Evolutionary conservation across 2,797 vertebrate species (phyloP).

Genomic region (Carcharodon carcharias): DNA sequence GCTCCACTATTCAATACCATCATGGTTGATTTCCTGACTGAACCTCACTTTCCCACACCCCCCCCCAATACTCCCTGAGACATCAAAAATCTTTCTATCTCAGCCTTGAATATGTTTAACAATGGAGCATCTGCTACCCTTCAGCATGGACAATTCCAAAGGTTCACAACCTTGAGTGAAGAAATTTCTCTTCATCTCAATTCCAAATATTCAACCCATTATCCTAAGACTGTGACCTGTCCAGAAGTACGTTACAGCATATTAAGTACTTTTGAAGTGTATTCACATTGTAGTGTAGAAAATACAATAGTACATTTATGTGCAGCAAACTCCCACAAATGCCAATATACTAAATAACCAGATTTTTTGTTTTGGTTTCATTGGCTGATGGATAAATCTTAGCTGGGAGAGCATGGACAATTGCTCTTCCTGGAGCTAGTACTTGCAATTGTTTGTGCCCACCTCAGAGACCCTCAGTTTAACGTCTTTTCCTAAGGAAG

Average conservation of each 20-base stretch:
- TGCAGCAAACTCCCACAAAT: not conserved
- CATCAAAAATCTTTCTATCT: no score
- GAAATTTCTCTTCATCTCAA: not conserved
- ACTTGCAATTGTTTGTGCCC: not conserved
- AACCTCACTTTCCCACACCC: no score
- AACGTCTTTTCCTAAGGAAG: not conserved
- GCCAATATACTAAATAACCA: not conserved
- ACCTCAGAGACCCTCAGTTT: not conserved
- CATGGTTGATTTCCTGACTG: no score
- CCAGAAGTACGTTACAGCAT: not conserved
- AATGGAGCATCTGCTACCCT: no score
- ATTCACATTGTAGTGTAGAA: not conserved
- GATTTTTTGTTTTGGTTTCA: not conserved
- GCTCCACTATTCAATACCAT: no score
- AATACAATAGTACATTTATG: not conserved
- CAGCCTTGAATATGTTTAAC: no score
- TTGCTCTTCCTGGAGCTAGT: not conserved
- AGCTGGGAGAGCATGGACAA: not conserved
- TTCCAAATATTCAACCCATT: not conserved
- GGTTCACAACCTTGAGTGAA: not conserved
- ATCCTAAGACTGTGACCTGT: no score
- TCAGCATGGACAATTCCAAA: not conserved
- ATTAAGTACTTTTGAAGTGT: not conserved
- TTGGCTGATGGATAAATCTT: not conserved
- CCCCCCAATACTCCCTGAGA: no score